phyloP scores from a whole-genome alignment of 2,797 vertebrate species.

The Harpagifer antarcticus region DNA sequence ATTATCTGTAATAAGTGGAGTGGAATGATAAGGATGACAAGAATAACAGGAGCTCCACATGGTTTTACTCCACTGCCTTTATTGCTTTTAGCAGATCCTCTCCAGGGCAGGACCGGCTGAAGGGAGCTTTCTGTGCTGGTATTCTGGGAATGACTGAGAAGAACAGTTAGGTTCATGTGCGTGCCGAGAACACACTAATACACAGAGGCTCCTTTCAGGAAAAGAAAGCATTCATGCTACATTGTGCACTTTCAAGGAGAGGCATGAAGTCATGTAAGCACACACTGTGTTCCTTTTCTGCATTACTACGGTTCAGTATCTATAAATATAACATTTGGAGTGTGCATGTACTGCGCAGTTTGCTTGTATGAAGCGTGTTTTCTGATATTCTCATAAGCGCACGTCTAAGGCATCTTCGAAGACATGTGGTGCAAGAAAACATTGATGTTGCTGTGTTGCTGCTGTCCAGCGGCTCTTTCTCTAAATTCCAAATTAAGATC shows the following conservation, averaged over 20 bases:
- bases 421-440: constrained; percentile 35
- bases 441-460: constrained; percentile 18
- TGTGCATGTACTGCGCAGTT: background rate
- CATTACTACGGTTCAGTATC: constrained; percentile 3
- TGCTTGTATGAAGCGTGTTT: background rate
- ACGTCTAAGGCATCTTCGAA: constrained; percentile 15
- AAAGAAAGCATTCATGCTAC: constrained; percentile 62
- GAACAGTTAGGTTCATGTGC: constrained; percentile 38
- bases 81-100: constrained; percentile 70
- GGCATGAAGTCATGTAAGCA: constrained; percentile 18
- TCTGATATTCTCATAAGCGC: constrained; percentile 23
- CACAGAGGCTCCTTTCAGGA: constrained; percentile 65
- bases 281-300: constrained; percentile 3
- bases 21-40: constrained; percentile 77
- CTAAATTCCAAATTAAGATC: constrained; percentile 28
- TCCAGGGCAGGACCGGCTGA: constrained; percentile 57
- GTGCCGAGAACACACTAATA: constrained; percentile 54
- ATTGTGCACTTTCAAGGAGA: constrained; percentile 51
- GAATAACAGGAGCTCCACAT: constrained; percentile 43
- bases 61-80: constrained; percentile 52
- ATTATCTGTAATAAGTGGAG: constrained; percentile 83
- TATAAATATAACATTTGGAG: constrained; percentile 8
- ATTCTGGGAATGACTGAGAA: constrained; percentile 60
- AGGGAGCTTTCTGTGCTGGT: constrained; percentile 61
- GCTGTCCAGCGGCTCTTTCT: constrained; percentile 26